Conservation (phyloP, 2,797 vertebrate genomes). For the Antrozous pallidus region DNA sequence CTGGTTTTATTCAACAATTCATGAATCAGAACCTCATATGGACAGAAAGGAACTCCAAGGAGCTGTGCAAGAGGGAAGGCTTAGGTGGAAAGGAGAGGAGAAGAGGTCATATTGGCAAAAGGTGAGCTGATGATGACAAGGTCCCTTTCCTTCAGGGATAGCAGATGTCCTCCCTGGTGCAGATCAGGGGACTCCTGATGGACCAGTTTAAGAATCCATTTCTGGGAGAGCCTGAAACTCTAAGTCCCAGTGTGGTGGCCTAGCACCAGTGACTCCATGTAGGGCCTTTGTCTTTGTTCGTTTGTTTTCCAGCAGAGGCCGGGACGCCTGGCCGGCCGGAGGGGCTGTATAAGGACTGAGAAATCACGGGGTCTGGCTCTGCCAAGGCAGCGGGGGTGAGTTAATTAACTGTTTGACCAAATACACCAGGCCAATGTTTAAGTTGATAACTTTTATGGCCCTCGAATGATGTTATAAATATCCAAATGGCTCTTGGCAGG, state of each 20-base stretch:
- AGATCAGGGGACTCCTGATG: neutral
- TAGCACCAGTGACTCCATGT: neutral
- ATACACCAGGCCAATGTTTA: no score
- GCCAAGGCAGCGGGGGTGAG: no score
- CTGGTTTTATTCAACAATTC: neutral
- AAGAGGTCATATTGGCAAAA: neutral
- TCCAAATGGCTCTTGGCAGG: no score
- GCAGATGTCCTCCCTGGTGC: neutral
- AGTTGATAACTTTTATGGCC: no score
- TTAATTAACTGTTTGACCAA: no score
- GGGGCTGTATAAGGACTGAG: no score
- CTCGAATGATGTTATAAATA: no score
- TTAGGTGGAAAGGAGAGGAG: neutral
- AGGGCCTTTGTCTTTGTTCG: neutral
- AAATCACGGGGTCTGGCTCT: no score
- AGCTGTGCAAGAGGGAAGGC: neutral
- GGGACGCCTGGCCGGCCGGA: no score
- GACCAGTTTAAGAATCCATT: neutral
- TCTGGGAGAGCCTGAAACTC: neutral
- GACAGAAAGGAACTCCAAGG: neutral
- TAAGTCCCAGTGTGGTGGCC: neutral
- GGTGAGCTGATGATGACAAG: no score
- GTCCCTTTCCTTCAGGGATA: neutral
- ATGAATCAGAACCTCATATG: neutral
- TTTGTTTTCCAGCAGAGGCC: neutral